Percentiles rank a stretch among this genome's conserved stretches.
phyloP scores from a whole-genome alignment of 2,797 vertebrate genomes.

The Malacoctenus gilli region DNA sequence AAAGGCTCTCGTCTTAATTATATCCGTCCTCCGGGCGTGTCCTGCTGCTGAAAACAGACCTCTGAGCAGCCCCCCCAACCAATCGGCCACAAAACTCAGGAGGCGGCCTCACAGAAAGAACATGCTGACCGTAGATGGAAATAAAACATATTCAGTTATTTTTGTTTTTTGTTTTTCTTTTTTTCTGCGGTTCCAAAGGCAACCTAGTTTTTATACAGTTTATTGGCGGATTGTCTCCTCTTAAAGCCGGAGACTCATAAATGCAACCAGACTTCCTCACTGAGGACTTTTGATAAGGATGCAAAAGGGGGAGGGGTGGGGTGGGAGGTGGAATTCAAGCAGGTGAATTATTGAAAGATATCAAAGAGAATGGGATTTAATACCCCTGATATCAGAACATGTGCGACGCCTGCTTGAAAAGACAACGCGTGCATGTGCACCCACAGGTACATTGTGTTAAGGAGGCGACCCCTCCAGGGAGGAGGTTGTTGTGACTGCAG shows the following conservation, averaged over 20 bases:
- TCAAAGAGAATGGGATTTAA: slow-evolving; percentile 51
- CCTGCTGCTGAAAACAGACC: slow-evolving; percentile 70
- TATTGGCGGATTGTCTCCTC: slow-evolving; percentile 37
- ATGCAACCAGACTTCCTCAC: slow-evolving; percentile 17
- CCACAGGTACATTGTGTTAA: slow-evolving; percentile 54
- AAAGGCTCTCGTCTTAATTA: slow-evolving; percentile 80
- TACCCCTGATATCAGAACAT: slow-evolving; percentile 47
- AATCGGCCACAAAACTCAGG: slow-evolving; percentile 67
- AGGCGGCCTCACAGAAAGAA: slow-evolving; percentile 51
- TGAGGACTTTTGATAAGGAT: slow-evolving; percentile 36
- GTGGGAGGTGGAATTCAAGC: no score
- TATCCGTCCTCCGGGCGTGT: slow-evolving; percentile 80
- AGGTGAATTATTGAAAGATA: slow-evolving; percentile 42
- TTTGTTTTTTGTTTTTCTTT: no score
- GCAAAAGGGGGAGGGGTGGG: slow-evolving; percentile 35
- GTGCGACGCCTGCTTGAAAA: slow-evolving; percentile 67
- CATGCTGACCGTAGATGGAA: slow-evolving; percentile 56
- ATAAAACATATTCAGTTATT: slow-evolving; percentile 37
- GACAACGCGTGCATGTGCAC: neutral
- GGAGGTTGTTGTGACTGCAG: slow-evolving; percentile 79
- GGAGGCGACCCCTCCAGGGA: slow-evolving; percentile 69
- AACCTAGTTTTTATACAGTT: slow-evolving; percentile 31
- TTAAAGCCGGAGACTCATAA: slow-evolving; percentile 4
- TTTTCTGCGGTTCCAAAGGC: slow-evolving; percentile 28
- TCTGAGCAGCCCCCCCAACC: slow-evolving; percentile 53